phyloP scores from a whole-genome alignment of 2,113 vertebrate species.

The Anolis carolinensis region DNA sequence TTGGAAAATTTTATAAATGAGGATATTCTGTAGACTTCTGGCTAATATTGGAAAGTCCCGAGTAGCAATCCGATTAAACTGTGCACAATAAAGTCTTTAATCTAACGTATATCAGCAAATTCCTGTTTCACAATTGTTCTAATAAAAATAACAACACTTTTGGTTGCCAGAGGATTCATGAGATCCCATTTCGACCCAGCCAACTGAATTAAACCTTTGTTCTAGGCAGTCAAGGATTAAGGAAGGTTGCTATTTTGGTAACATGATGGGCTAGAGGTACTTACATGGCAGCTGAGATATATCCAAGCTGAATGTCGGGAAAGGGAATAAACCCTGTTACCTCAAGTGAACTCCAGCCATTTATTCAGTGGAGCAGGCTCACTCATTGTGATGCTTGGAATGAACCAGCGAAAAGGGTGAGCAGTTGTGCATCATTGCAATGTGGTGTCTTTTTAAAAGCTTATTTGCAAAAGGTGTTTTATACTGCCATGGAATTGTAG shows the following conservation, averaged over 20 bases:
- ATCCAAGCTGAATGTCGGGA: conserved; percentile 63
- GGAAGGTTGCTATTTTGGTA: conserved; percentile 77
- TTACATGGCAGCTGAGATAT: conserved; percentile 71
- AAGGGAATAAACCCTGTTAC: conserved; percentile 64
- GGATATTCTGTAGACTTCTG: conserved; percentile 49
- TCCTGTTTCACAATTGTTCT: conserved; percentile 78
- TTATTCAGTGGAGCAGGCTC: conserved; percentile 57
- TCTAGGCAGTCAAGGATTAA: conserved; percentile 71
- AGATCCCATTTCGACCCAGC: conserved; percentile 75
- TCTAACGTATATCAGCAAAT: conserved; percentile 79
- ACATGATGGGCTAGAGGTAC: conserved; percentile 70
- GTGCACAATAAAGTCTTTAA: conserved; percentile 75
- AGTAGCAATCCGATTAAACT: conserved; percentile 71
- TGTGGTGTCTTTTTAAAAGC: conserved; percentile 51
- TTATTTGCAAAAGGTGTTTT: conserved; percentile 57
- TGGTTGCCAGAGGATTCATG: conserved; percentile 78
- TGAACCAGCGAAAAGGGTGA: conserved; percentile 50
- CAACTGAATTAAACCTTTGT: conserved; percentile 78
- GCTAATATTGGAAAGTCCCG: conserved; percentile 52
- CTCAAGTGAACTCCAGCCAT: conserved; percentile 72
- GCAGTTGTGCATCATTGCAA: conserved; percentile 64
- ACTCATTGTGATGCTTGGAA: conserved; percentile 47
- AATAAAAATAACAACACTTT: conserved; percentile 79
- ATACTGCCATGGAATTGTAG: conserved; percentile 38
- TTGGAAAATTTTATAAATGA: conserved; percentile 57